Conservation (phyloP, 2,888 invertebrate genomes). For the Brachyopa scutellaris region DNA sequence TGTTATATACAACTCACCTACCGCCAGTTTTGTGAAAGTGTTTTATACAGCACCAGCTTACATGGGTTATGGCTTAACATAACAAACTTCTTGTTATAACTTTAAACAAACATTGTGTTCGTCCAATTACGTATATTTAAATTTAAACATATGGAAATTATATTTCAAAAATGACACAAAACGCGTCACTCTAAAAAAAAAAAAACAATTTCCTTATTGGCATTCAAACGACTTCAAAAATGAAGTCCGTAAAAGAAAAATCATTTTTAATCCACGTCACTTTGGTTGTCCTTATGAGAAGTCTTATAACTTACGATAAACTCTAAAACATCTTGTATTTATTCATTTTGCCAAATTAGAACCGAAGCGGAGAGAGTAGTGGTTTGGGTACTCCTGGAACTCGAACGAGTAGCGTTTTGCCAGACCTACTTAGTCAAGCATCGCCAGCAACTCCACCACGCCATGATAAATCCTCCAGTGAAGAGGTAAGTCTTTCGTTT, state of each 20-base stretch:
- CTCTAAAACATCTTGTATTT: constrained; percentile 73
- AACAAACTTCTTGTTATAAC: neutral
- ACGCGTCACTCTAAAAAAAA: constrained; percentile 33
- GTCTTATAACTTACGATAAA: constrained; percentile 16
- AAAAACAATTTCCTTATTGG: constrained; percentile 68
- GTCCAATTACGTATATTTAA: constrained; percentile 57
- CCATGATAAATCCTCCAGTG: constrained; percentile 96
- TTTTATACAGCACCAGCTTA: constrained; percentile 22
- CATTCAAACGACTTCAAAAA: constrained; percentile 56
- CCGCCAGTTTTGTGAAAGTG: constrained; percentile 52
- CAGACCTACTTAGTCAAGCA: constrained; percentile 96
- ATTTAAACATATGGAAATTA: constrained; percentile 20
- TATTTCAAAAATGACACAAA: constrained; percentile 8
- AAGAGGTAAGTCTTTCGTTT: constrained; percentile 89
- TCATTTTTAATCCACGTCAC: constrained; percentile 48
- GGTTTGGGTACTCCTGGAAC: constrained; percentile 86
- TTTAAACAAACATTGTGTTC: constrained; percentile 45
- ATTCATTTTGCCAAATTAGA: constrained; percentile 74
- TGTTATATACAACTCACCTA: too few species aligned
- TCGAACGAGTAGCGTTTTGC: constrained; percentile 95
- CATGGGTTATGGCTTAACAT: constrained; percentile 52
- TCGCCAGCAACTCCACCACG: constrained; percentile 92
- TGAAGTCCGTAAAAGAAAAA: constrained; percentile 44
- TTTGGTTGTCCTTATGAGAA: constrained; percentile 46
- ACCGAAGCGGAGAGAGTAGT: constrained; percentile 81